Conservation (phyloP, 2,888 invertebrate species). For the Clanis bilineata region DNA sequence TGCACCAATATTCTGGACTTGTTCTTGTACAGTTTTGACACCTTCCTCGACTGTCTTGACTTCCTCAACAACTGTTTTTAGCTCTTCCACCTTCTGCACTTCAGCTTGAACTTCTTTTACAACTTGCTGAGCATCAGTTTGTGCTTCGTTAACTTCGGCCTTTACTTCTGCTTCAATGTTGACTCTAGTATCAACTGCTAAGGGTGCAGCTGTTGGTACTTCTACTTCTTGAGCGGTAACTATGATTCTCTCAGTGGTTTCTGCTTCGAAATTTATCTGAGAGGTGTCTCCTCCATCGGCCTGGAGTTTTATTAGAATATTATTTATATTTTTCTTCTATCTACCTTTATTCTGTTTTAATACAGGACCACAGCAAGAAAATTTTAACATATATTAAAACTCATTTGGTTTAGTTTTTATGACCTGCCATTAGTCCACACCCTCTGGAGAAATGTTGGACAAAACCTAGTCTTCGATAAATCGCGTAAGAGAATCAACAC, state of each 20-base stretch:
- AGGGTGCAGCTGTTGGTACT: not conserved
- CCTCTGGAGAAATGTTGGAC: no score
- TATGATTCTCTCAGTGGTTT: slow-evolving; percentile 24
- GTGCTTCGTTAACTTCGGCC: not conserved
- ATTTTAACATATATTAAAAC: no score
- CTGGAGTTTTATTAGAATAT: not conserved
- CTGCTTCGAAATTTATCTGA: slow-evolving; percentile 16
- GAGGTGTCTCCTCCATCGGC: slow-evolving; percentile 19
- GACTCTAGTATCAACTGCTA: not conserved
- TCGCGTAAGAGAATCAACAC: no score
- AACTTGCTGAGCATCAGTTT: not conserved
- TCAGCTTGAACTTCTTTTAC: not conserved
- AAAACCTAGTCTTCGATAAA: no score
- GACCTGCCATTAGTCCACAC: no score
- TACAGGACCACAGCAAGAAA: no score
- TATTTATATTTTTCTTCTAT: no score
- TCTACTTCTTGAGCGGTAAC: slow-evolving; percentile 24
- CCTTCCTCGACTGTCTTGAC: slow-evolving; percentile 28
- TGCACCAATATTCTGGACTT: slow-evolving; percentile 58
- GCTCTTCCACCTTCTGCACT: slow-evolving; percentile 1
- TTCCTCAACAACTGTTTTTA: slow-evolving; percentile 27
- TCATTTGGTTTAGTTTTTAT: no score
- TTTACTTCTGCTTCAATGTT: not conserved
- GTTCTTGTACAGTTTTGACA: slow-evolving; percentile 34
- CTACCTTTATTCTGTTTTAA: no score